Conservation (phyloP, 2,888 invertebrate genomes). For the Chouioia cunea region DNA sequence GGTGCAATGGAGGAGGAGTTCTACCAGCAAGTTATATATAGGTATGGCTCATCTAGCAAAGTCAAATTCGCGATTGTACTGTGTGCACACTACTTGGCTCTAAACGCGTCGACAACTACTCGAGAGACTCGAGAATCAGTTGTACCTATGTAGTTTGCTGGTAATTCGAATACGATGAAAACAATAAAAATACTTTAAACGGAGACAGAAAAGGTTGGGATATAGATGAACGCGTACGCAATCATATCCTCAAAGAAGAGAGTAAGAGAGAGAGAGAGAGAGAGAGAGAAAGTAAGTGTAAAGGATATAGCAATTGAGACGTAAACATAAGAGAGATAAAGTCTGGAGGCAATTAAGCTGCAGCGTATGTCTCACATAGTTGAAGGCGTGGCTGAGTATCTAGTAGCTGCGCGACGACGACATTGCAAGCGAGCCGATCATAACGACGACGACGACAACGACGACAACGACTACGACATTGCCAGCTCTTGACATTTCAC, state of each 20-base stretch:
- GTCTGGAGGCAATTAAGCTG: conserved; percentile 31
- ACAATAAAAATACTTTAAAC: too few relatives aligned
- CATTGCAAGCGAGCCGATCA: conserved; percentile 22
- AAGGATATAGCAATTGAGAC: conserved; percentile 1
- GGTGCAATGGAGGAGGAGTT: background rate
- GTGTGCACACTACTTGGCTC: background rate
- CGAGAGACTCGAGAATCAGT: too few relatives aligned
- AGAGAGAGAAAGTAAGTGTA: conserved; percentile 1
- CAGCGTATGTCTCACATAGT: background rate
- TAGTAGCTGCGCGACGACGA: background rate
- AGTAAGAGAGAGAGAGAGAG: background rate
- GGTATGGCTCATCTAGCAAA: too few relatives aligned
- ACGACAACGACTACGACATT: too few relatives aligned
- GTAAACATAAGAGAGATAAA: background rate
- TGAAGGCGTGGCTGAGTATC: background rate
- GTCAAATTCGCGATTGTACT: conserved; percentile 21
- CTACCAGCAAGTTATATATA: too few relatives aligned
- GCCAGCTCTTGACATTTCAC: background rate
- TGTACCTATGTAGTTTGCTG: too few relatives aligned
- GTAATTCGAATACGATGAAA: too few relatives aligned
- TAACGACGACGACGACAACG: too few relatives aligned
- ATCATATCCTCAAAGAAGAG: too few relatives aligned
- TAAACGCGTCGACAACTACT: too few relatives aligned
- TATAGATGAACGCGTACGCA: too few relatives aligned
- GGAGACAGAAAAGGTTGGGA: too few relatives aligned